Percentiles rank a stretch among this genome's conserved stretches.
Evolutionary conservation across 1,140 invertebrate species (phyloP).

Genomic region (Stegodyphus dumicola): DNA sequence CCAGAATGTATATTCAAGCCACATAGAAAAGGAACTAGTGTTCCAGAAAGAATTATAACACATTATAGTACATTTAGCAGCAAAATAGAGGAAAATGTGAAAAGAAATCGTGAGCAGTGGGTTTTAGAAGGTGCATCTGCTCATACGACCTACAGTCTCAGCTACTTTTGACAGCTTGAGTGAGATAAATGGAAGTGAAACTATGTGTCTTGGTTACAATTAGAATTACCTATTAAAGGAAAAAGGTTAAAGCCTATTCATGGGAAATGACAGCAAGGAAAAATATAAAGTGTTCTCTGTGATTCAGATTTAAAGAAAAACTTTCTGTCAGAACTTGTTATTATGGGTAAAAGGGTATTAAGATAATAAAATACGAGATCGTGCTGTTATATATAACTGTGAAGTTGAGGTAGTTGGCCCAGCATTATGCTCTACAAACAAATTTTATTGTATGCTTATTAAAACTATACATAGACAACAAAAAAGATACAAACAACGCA

Average conservation of each 20-base stretch:
- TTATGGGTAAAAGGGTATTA: constrained; percentile 9
- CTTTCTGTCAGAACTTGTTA: not conserved
- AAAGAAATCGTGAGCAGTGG: not conserved
- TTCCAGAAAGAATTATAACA: not conserved
- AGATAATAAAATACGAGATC: not conserved
- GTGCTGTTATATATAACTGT: constrained; percentile 6
- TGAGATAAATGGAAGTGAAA: not conserved
- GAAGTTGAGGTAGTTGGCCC: not conserved
- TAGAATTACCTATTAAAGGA: not conserved
- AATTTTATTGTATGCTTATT: constrained; percentile 19
- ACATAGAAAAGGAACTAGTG: not conserved
- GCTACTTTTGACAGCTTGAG: not conserved
- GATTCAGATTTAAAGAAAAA: constrained; percentile 12
- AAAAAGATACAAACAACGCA: too few species aligned
- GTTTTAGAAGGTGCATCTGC: not conserved
- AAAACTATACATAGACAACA: not conserved
- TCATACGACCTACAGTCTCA: not conserved
- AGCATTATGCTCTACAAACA: constrained; percentile 3
- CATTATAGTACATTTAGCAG: constrained; percentile 2
- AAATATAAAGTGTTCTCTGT: constrained; percentile 1
- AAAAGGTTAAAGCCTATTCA: not conserved
- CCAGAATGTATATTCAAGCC: not conserved
- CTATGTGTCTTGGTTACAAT: not conserved
- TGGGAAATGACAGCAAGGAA: not conserved
- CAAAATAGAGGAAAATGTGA: not conserved